Percentiles rank a stretch among this genome's conserved stretches.
These are phyloP conservation scores for Cosmopolites sordidus DNA, from an alignment of 2,888 invertebrate genomes.

Conservation along the genomic window DNA sequence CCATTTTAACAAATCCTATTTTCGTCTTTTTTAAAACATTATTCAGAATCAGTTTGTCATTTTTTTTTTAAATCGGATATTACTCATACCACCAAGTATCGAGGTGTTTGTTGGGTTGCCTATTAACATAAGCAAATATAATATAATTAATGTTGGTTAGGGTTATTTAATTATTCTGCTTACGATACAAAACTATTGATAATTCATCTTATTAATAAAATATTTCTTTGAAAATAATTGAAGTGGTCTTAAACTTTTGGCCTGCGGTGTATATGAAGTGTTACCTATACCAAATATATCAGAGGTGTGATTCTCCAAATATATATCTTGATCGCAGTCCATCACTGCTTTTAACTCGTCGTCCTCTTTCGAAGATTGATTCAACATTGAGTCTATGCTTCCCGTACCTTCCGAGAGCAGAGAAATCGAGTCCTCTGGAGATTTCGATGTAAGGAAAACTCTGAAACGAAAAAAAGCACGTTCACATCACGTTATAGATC, in stretches of 20 bases:
- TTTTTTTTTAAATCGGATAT: too few relatives aligned
- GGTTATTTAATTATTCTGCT: too few relatives aligned
- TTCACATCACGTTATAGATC: background rate
- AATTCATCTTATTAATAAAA: too few relatives aligned
- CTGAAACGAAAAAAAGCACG: slow-evolving; percentile 41
- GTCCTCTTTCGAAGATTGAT: slow-evolving; percentile 79
- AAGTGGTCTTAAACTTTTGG: too few relatives aligned
- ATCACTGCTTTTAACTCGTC: slow-evolving; percentile 67
- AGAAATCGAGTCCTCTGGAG: slow-evolving; percentile 66
- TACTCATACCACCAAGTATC: too few relatives aligned
- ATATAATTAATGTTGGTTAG: too few relatives aligned
- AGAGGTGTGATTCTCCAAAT: slow-evolving; percentile 43
- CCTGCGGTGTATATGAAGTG: too few relatives aligned
- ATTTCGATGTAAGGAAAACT: slow-evolving; percentile 71
- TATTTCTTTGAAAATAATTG: slow-evolving; percentile 7
- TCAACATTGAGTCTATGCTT: slow-evolving; percentile 82
- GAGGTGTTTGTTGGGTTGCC: too few relatives aligned
- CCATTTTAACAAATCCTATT: too few relatives aligned
- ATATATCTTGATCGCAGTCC: slow-evolving; percentile 48
- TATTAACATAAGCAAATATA: background rate
- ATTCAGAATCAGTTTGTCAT: too few relatives aligned
- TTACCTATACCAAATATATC: slow-evolving; percentile 38
- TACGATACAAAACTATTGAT: too few relatives aligned
- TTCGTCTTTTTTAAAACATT: too few relatives aligned
- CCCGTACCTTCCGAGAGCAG: slow-evolving; percentile 67